Conservation (phyloP, 30 jellyfish, hydroid and myxozoan species). For the Morbakka virulenta region DNA sequence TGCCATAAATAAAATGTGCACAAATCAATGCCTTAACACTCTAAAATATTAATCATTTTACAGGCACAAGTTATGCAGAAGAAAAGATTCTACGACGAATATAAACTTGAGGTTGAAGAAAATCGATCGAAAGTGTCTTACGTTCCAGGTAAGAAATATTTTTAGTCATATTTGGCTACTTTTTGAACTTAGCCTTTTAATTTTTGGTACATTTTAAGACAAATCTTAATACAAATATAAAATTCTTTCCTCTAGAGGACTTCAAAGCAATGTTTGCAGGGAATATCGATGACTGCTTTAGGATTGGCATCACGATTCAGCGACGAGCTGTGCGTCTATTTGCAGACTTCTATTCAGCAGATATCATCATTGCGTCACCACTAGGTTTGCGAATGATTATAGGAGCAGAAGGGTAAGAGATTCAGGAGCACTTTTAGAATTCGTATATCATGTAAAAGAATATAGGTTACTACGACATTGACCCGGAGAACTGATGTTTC, state of each 20-base stretch:
- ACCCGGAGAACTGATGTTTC: too few relatives aligned
- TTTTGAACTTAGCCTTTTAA: not conserved
- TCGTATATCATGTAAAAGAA: too few relatives aligned
- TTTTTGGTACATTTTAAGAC: not conserved
- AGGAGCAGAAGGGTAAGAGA: constrained; percentile 87
- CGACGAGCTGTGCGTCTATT: constrained; percentile 74
- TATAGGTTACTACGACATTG: not conserved
- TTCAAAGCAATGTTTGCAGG: constrained; percentile 91
- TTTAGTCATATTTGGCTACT: too few relatives aligned
- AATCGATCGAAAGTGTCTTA: constrained; percentile 52
- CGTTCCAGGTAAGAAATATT: constrained; percentile 90
- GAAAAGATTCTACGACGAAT: constrained; percentile 71
- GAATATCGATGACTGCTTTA: constrained; percentile 90
- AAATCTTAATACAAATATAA: too few relatives aligned
- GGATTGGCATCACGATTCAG: constrained; percentile 80
- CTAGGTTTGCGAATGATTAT: constrained; percentile 83
- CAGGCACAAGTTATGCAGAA: constrained; percentile 92
- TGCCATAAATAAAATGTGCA: too few relatives aligned
- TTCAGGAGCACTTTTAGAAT: too few relatives aligned
- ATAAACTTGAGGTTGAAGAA: constrained; percentile 38
- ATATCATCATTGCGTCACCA: constrained; percentile 98
- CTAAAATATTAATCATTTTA: not conserved
- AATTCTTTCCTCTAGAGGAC: constrained; percentile 54
- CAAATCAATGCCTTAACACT: too few relatives aligned
- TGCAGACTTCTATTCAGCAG: constrained; percentile 81